phyloP scores from a whole-genome alignment of 2,888 invertebrate genomes.

The Caenorhabditis imperialis region DNA sequence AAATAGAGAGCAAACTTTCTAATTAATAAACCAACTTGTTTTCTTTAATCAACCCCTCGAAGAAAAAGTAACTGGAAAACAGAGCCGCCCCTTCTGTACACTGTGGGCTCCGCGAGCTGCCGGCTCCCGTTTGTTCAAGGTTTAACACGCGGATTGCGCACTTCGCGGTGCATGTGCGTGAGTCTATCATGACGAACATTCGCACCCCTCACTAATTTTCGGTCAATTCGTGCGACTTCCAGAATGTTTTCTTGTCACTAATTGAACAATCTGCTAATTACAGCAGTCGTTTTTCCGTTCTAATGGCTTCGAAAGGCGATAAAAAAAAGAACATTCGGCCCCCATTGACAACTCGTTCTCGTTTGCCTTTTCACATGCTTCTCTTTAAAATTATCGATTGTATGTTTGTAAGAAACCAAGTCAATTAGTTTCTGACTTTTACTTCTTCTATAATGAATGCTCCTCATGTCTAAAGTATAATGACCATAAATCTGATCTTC shows the following conservation, averaged over 20 bases:
- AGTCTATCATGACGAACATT: slow-evolving; percentile 48
- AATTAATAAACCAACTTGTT: no score
- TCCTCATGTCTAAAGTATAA: no score
- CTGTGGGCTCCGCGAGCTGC: slow-evolving; percentile 17
- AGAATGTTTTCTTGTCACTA: neutral
- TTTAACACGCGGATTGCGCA: slow-evolving; percentile 47
- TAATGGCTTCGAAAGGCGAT: slow-evolving; percentile 32
- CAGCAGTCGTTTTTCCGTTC: slow-evolving; percentile 40
- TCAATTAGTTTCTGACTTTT: no score
- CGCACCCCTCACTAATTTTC: slow-evolving; percentile 6
- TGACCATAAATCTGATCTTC: no score
- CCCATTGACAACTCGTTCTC: slow-evolving; percentile 25
- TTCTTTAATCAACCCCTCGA: no score
- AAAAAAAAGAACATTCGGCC: slow-evolving; percentile 15
- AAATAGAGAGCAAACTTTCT: no score
- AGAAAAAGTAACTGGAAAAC: no score
- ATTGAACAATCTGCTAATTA: slow-evolving; percentile 46
- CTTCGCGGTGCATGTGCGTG: slow-evolving; percentile 40
- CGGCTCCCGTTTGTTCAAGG: slow-evolving; percentile 46
- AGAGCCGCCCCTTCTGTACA: slow-evolving; percentile 8
- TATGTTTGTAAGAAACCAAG: no score
- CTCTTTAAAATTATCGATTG: slow-evolving; percentile 5
- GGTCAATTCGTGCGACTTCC: neutral
- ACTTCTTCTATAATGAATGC: no score
- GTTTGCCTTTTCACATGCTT: slow-evolving; percentile 12